Percentiles rank a stretch among this genome's conserved stretches.
Evolutionary conservation across 2,797 vertebrate species (phyloP).

Genomic region (Oryzias sinensis): DNA sequence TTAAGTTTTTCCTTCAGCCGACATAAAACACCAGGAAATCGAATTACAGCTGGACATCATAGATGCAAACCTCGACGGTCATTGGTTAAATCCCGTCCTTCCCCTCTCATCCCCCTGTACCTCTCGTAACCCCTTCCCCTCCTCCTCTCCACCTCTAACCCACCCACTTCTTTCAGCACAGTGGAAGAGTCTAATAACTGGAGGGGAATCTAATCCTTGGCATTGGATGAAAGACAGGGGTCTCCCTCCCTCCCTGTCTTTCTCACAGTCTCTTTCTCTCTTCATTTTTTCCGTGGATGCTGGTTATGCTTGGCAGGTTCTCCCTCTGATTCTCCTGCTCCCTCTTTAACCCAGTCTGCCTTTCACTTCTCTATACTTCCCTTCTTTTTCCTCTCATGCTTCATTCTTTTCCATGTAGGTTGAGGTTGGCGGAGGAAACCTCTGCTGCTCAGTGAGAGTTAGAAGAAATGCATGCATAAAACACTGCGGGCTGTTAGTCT

Average conservation of each 20-base stretch:
- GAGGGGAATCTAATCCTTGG: constrained; percentile 84
- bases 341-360: constrained; percentile 38
- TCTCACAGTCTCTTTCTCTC: constrained; percentile 73
- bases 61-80: constrained; percentile 45
- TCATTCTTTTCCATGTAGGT: constrained; percentile 43
- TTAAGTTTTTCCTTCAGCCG: constrained; percentile 13
- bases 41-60: constrained; percentile 50
- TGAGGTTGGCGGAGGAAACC: constrained; percentile 26
- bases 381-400: constrained; percentile 15
- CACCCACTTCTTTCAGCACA: constrained; percentile 75
- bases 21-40: constrained; percentile 32
- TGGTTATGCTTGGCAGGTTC: constrained; percentile 74
- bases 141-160: constrained; percentile 32
- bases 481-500: no score
- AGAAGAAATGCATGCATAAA: neutral
- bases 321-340: constrained; percentile 31
- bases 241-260: constrained; percentile 73
- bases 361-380: constrained; percentile 11
- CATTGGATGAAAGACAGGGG: constrained; percentile 79
- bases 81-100: constrained; percentile 53
- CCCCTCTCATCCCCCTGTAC: constrained; percentile 26
- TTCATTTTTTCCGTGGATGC: constrained; percentile 67
- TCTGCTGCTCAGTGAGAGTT: constrained; percentile 8
- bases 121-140: constrained; percentile 3
- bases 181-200: constrained; percentile 85